Evolutionary conservation across 2,888 invertebrate species (phyloP).

Genomic region (Cephus sareptanus): DNA sequence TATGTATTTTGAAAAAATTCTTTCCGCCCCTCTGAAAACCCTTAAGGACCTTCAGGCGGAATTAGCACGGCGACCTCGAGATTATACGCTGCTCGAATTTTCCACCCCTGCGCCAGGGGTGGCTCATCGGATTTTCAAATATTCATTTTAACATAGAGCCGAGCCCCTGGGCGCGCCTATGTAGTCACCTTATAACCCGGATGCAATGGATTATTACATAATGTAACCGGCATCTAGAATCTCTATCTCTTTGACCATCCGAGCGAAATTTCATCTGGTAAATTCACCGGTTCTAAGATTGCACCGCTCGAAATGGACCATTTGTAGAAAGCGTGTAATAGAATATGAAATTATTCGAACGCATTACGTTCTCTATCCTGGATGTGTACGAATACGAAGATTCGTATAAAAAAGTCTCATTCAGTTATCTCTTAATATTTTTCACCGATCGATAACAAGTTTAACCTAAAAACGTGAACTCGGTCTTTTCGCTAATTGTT

Average conservation of each 20-base stretch:
- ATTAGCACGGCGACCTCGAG: slow-evolving; percentile 23
- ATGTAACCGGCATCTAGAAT: background rate
- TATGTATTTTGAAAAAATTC: background rate
- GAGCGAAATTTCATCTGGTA: background rate
- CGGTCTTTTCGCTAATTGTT: background rate
- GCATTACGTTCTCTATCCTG: background rate
- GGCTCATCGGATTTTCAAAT: slow-evolving; percentile 29
- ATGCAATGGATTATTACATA: slow-evolving; percentile 26
- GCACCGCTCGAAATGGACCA: background rate
- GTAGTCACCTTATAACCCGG: slow-evolving; percentile 19
- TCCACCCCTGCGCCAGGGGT: background rate
- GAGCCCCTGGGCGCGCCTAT: background rate
- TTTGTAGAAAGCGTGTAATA: background rate
- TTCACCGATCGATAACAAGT: background rate
- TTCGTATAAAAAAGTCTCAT: background rate
- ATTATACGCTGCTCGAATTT: slow-evolving; percentile 19
- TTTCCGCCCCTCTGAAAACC: background rate
- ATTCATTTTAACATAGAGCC: slow-evolving; percentile 37
- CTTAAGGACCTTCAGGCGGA: slow-evolving; percentile 20
- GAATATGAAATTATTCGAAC: background rate
- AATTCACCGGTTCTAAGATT: background rate
- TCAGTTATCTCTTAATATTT: background rate
- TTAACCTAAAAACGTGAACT: background rate
- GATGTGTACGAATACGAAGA: background rate
- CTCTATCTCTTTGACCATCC: background rate